These are phyloP conservation scores for Idaea biselata DNA, from an alignment of 2,888 invertebrate genomes.

Conservation along the genomic window DNA sequence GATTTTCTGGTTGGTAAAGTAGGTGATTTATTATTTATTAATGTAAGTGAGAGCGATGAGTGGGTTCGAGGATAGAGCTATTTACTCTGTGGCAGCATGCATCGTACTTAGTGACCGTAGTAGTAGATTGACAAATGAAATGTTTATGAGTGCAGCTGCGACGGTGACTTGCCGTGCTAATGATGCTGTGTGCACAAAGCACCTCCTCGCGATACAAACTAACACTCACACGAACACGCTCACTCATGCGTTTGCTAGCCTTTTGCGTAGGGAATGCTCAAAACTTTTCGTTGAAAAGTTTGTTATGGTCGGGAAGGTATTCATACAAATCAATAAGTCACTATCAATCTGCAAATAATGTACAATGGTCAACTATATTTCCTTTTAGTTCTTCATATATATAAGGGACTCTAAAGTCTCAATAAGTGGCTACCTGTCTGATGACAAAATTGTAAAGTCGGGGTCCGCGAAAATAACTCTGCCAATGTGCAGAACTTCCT, in stretches of 20 bases:
- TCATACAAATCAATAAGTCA: too few species aligned
- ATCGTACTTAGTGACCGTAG: slow-evolving; percentile 32
- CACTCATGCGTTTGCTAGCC: slow-evolving; percentile 17
- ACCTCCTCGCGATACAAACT: slow-evolving; percentile 37
- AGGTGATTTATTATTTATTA: not conserved
- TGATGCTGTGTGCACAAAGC: slow-evolving; percentile 52
- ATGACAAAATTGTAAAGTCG: too few species aligned
- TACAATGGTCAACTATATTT: too few species aligned
- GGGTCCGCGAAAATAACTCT: too few species aligned
- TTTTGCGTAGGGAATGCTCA: not conserved
- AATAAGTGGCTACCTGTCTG: too few species aligned
- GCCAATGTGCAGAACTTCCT: too few species aligned
- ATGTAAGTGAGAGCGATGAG: not conserved
- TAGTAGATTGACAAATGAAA: slow-evolving; percentile 65
- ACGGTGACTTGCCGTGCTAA: slow-evolving; percentile 47
- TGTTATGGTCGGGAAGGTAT: too few species aligned
- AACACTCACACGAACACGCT: slow-evolving; percentile 27
- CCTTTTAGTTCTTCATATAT: too few species aligned
- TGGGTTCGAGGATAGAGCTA: slow-evolving; percentile 1
- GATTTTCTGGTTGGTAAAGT: not conserved
- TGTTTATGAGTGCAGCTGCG: slow-evolving; percentile 55
- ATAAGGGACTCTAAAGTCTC: too few species aligned
- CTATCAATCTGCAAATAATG: too few species aligned
- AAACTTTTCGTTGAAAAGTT: not conserved
- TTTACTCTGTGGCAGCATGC: slow-evolving; percentile 28